These are phyloP conservation scores for Pedionomus torquatus DNA, from an alignment of 2,113 vertebrate genomes.

Conservation along the genomic window DNA sequence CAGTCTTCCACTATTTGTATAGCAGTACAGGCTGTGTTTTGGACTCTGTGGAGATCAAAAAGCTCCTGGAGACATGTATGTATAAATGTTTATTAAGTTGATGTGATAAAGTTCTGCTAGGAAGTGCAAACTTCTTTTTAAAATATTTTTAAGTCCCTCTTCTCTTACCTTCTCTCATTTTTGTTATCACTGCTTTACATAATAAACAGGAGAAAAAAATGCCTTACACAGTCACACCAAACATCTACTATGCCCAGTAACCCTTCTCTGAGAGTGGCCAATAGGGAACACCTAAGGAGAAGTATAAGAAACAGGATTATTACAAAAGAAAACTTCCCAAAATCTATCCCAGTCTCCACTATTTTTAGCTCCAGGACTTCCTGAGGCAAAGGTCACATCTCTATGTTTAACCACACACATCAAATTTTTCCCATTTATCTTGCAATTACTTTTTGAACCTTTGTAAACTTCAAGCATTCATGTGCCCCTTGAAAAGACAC, in stretches of 20 bases:
- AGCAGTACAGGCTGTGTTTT: background rate
- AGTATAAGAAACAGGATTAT: background rate
- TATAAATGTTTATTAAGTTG: background rate
- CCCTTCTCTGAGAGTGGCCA: background rate
- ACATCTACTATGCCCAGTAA: background rate
- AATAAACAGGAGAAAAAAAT: background rate
- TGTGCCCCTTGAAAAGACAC: background rate
- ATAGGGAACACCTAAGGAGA: background rate
- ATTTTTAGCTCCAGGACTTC: background rate
- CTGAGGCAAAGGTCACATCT: background rate
- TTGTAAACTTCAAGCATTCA: background rate
- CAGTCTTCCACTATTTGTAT: background rate
- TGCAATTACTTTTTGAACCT: background rate
- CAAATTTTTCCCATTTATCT: background rate
- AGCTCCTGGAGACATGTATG: background rate
- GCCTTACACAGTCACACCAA: accelerated
- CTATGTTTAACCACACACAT: background rate
- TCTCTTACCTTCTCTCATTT: background rate
- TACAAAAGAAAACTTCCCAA: background rate
- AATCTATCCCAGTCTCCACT: background rate
- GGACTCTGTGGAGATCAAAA: background rate
- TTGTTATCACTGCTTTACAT: background rate
- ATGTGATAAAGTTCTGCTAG: background rate
- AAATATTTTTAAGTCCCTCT: background rate
- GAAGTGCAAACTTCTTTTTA: background rate